A percentile compares a stretch with the other conserved stretches of the same genome.
These are phyloP conservation scores for Amblyopsis hoosieri DNA, from an alignment of 2,797 vertebrate genomes.

Conservation along the genomic window DNA sequence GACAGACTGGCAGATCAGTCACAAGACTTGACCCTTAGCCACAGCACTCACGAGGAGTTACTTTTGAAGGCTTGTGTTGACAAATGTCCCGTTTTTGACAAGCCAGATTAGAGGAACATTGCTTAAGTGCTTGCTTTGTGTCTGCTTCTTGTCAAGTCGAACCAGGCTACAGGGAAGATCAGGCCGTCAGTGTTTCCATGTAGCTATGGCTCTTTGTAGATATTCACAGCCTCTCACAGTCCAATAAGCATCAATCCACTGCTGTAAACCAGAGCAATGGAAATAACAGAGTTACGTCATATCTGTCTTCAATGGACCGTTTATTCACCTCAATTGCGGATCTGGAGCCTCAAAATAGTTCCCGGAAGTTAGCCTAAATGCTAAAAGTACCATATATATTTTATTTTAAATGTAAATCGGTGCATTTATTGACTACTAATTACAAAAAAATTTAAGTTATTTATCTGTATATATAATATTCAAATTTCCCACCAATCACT, in stretches of 20 bases:
- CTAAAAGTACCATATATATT: too few relatives aligned
- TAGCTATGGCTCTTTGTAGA: constrained; percentile 3
- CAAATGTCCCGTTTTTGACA: background rate
- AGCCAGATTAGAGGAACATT: background rate
- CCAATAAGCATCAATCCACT: constrained; percentile 33
- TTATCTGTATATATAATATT: too few relatives aligned
- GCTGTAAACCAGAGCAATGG: background rate
- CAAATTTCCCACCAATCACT: too few relatives aligned
- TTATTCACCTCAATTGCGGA: too few relatives aligned
- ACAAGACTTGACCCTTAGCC: background rate
- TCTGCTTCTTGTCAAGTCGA: constrained; percentile 27
- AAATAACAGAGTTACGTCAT: too few relatives aligned
- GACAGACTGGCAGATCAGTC: background rate
- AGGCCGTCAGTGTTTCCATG: constrained; percentile 29
- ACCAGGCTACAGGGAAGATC: constrained; percentile 42
- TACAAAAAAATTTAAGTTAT: too few relatives aligned
- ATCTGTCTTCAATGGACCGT: too few relatives aligned
- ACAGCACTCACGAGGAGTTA: background rate
- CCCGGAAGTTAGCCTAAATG: too few relatives aligned
- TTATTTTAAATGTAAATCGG: too few relatives aligned
- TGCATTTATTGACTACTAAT: too few relatives aligned
- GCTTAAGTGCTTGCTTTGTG: constrained; percentile 2
- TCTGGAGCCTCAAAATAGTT: too few relatives aligned
- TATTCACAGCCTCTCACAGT: constrained; percentile 41
- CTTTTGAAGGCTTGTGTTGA: background rate